Evolutionary conservation across 2,888 invertebrate species (phyloP).

Genomic region (Drosophila aldrichi): DNA sequence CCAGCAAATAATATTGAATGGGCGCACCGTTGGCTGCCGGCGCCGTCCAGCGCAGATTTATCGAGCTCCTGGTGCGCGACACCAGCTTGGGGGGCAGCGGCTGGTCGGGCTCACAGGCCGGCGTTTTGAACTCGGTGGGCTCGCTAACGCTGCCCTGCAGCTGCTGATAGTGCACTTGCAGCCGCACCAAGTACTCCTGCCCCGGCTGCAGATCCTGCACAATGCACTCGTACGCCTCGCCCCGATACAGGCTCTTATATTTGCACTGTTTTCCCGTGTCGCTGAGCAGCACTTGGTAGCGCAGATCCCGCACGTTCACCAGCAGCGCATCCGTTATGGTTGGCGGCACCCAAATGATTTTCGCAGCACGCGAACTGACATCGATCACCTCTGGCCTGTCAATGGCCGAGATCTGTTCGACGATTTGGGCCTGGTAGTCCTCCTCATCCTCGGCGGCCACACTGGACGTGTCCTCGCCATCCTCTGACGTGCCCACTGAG

Average conservation of each 20-base stretch:
- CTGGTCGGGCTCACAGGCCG: slow-evolving; percentile 92
- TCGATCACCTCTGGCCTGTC: slow-evolving; percentile 92
- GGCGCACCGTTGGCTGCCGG: slow-evolving; percentile 93
- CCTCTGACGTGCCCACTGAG: slow-evolving; percentile 90
- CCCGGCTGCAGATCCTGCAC: slow-evolving; percentile 94
- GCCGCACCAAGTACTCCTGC: slow-evolving; percentile 93
- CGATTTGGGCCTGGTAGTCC: slow-evolving; percentile 89
- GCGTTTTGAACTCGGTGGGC: slow-evolving; percentile 92
- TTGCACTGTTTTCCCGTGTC: slow-evolving; percentile 92
- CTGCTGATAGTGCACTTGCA: slow-evolving; percentile 91
- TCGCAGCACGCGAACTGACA: slow-evolving; percentile 93
- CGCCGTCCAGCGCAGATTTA: slow-evolving; percentile 90
- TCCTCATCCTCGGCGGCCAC: slow-evolving; percentile 91
- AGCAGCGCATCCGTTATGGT: slow-evolving; percentile 75
- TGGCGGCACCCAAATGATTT: slow-evolving; percentile 93
- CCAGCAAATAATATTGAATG: slow-evolving; percentile 91
- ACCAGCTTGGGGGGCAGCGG: slow-evolving; percentile 90
- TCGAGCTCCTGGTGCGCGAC: slow-evolving; percentile 89
- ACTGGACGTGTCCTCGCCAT: slow-evolving; percentile 91
- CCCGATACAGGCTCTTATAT: slow-evolving; percentile 93
- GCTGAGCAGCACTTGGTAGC: slow-evolving; percentile 93
- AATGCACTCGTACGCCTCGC: slow-evolving; percentile 91
- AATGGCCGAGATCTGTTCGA: slow-evolving; percentile 91
- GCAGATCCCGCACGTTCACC: slow-evolving; percentile 86
- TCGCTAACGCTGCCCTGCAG: slow-evolving; percentile 91